Evolutionary conservation across 1,140 invertebrate species (phyloP), one percentile per base, ranked within the genome.

Genomic region (Drosophila prosaltans): DNA sequence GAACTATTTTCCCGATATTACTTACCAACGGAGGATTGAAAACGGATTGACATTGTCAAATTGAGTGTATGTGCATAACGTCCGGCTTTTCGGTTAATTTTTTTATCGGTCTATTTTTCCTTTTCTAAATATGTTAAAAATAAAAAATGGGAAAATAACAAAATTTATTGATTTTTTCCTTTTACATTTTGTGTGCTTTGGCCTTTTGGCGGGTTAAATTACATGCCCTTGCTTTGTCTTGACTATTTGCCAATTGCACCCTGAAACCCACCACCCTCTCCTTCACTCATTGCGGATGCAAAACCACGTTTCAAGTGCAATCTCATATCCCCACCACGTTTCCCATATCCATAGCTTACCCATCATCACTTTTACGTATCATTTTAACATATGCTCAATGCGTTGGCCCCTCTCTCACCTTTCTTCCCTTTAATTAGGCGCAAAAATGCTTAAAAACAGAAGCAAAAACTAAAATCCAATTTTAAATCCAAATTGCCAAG

Each of bases 351-450:
- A 39, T 4, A 51, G 40, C 16, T 40, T 16, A 43, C 55, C 66
- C 48, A 30, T 30, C 28, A 30, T 30, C 28, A 30, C 28, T 30
- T 30, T 2, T 30, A 30, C 55, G 40, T 40, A 45, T 60, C 63
- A 64, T 62, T 66, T 67, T 72, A 67, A 69, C 68, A 65, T 80
- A 82, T 83, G 72, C 67, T 84, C 43, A 67, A 67, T 80, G 77
- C 76, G 81, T 76, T 51, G 21, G 2, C 41, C n/a, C 41, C 41
- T n/a, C 54, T 55, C 21, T 36, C 63, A 62, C 60, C 61, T 58
- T 65, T 11, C 28, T 45, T 66, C 77, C 64, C 64, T 85, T 86
- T 86, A 84, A 84, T 84, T 84, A 81, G 82, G 41, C 74, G 74
- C 74, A 72, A 78, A 82, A 65, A 74, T 36, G 32, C 32, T 36